Evolutionary conservation across 2,113 vertebrate species (phyloP).

Genomic region (Neolamprologus brichardi): DNA sequence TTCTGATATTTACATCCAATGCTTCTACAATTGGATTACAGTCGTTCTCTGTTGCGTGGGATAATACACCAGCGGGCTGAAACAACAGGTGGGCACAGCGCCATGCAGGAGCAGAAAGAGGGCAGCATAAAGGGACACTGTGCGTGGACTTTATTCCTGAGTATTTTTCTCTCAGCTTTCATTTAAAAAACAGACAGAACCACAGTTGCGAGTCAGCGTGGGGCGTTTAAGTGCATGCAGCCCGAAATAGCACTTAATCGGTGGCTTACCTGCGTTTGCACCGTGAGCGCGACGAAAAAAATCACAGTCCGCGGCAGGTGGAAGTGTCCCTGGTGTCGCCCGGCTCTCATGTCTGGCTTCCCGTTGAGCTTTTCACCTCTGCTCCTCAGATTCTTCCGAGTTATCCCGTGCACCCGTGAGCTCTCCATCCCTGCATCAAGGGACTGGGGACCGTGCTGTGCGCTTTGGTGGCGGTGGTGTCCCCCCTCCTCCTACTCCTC

Average conservation of each 20-base stretch:
- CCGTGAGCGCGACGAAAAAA: slow-evolving; percentile 61
- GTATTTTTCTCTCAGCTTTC: neutral
- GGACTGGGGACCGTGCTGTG: slow-evolving; percentile 10
- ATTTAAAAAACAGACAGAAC: neutral
- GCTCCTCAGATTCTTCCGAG: neutral
- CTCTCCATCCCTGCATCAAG: slow-evolving; percentile 47
- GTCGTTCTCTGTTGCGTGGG: neutral
- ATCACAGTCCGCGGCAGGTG: slow-evolving; percentile 58
- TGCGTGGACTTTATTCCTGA: neutral
- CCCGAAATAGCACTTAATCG: slow-evolving; percentile 68
- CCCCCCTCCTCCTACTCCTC: neutral
- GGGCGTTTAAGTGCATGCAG: slow-evolving; percentile 30
- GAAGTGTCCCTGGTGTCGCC: slow-evolving; percentile 37
- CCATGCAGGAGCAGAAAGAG: slow-evolving; percentile 34
- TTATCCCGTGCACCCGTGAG: slow-evolving; percentile 17
- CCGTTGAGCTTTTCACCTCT: neutral
- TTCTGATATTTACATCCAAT: neutral
- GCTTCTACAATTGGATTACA: neutral
- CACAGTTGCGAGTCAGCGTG: slow-evolving; percentile 12
- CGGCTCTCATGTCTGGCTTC: slow-evolving; percentile 9
- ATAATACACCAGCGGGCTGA: neutral
- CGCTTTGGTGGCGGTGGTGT: neutral
- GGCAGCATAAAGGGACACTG: slow-evolving; percentile 18
- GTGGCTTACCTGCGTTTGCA: slow-evolving; percentile 72
- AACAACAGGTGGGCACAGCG: slow-evolving; percentile 72